Conservation (phyloP, 2,888 invertebrate species). For the Netelia virgata region DNA sequence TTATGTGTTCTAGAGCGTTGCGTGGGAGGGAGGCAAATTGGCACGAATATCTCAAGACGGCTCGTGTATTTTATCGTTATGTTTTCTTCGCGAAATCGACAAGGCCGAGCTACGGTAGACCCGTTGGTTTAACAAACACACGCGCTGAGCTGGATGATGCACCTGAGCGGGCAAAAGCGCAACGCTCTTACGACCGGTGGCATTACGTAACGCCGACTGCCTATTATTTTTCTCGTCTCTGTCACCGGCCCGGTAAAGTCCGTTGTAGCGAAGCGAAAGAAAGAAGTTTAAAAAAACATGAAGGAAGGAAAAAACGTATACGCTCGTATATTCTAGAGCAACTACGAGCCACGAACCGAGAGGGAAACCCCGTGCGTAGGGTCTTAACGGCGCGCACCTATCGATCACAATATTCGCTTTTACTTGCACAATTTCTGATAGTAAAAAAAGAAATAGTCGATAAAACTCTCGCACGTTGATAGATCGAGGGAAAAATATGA, state of each 20-base stretch:
- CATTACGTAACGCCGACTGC: conserved; percentile 76
- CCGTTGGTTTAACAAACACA: background rate
- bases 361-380: conserved; percentile 49
- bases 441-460: conserved; percentile 23
- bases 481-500: conserved; percentile 19
- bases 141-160: conserved; percentile 41
- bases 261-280: conserved; percentile 66
- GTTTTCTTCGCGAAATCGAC: conserved; percentile 9
- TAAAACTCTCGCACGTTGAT: conserved; percentile 37
- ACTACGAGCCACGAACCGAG: conserved; percentile 10
- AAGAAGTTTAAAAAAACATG: conserved; percentile 11
- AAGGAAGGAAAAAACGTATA: conserved; percentile 17
- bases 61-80: conserved; percentile 18
- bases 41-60: background rate
- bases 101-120: conserved; percentile 1
- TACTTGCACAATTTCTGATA: conserved; percentile 21
- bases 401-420: conserved; percentile 49
- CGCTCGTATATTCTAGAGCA: conserved; percentile 10
- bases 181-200: conserved; percentile 54
- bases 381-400: conserved; percentile 37
- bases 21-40: background rate
- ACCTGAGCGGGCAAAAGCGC: conserved; percentile 58
- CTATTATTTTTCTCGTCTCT: conserved; percentile 79
- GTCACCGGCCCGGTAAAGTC: conserved; percentile 75
- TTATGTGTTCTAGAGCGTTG: background rate